Conservation (phyloP, 1,140 invertebrate genomes). For the Zelostemma sp. region DNA sequence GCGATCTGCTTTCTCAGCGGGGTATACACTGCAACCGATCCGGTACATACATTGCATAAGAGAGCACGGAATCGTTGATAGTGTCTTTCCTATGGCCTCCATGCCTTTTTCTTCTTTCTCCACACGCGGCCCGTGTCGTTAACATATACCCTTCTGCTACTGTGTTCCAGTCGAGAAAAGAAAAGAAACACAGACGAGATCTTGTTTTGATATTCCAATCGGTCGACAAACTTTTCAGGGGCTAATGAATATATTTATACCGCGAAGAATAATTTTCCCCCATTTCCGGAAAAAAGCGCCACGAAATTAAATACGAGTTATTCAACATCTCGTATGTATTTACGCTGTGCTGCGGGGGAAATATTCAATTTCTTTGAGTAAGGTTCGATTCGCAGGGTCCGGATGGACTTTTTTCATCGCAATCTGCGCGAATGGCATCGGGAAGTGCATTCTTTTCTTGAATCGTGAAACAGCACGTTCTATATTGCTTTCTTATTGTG, state of each 20-base stretch:
- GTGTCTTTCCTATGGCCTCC: conserved; percentile 17
- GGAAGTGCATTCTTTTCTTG: conserved; percentile 33
- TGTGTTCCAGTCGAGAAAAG: conserved; percentile 7
- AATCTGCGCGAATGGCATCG: conserved; percentile 29
- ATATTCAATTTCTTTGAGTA: conserved; percentile 31
- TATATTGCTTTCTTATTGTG: conserved; percentile 47
- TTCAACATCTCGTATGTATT: conserved; percentile 10
- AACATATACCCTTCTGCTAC: conserved; percentile 32
- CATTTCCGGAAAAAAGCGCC: too few species aligned
- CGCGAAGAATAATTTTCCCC: too few species aligned
- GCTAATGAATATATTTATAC: too few species aligned
- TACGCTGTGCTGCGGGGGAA: conserved; percentile 19
- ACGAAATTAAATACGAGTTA: background rate
- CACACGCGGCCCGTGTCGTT: conserved; percentile 18
- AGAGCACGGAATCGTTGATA: conserved; percentile 30
- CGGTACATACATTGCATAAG: conserved; percentile 41
- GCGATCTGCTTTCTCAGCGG: conserved; percentile 54
- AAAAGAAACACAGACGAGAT: conserved; percentile 3
- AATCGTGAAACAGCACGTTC: conserved; percentile 21
- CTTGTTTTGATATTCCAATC: background rate
- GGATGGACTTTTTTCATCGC: conserved; percentile 39
- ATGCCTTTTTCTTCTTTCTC: conserved; percentile 3
- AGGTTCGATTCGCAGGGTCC: conserved; percentile 27
- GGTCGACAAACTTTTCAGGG: background rate
- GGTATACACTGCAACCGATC: conserved; percentile 35